Evolutionary conservation across 2,797 vertebrate species (phyloP).

Genomic region (Lepus townsendii): DNA sequence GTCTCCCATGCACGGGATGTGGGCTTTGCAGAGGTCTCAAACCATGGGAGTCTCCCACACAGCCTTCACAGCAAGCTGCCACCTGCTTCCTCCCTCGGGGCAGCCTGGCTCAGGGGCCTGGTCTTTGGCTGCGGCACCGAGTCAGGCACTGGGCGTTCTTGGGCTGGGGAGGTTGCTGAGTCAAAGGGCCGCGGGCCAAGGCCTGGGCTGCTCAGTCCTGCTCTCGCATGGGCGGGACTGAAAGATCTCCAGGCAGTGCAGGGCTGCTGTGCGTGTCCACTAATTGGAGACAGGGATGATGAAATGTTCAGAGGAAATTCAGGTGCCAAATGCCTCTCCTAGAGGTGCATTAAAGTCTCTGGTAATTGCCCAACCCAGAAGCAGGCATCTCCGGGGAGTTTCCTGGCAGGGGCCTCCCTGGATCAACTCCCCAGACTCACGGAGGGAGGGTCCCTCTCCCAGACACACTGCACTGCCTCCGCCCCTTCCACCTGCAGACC

Average conservation of each 20-base stretch:
- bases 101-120: background rate
- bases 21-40: background rate
- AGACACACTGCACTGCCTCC: background rate
- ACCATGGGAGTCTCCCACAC: background rate
- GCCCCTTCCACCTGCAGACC: background rate
- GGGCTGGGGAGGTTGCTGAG: conserved; percentile 58
- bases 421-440: background rate
- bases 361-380: conserved; percentile 69
- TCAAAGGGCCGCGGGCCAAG: conserved; percentile 45
- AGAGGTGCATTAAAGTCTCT: conserved; percentile 69
- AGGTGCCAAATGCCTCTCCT: conserved; percentile 80
- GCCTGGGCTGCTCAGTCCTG: background rate
- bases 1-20: background rate
- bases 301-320: conserved; percentile 53
- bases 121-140: background rate
- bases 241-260: background rate
- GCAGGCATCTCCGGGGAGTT: conserved; percentile 63
- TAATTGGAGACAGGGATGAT: conserved; percentile 64
- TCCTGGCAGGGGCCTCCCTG: conserved; percentile 53
- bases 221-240: background rate
- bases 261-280: background rate
- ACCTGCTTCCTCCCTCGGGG: conserved; percentile 52
- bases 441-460: background rate
- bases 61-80: background rate
- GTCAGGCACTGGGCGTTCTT: conserved; percentile 51